These are phyloP conservation scores for Myrmecobius fasciatus DNA, from an alignment of 2,113 vertebrate genomes.

Conservation along the genomic window DNA sequence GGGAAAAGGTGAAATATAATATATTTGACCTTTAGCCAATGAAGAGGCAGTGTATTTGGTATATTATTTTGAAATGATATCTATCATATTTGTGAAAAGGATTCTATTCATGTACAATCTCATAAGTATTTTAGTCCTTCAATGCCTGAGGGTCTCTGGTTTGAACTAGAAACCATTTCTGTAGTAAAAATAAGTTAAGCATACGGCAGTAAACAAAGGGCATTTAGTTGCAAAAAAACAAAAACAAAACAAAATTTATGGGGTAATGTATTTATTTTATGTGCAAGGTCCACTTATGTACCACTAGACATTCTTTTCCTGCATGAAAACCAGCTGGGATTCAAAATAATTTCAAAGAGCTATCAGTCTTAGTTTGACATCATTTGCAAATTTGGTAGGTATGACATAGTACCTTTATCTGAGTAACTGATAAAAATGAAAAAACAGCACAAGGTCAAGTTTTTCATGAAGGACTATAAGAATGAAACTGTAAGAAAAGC, in stretches of 20 bases:
- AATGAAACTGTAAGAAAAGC: slow-evolving; percentile 7
- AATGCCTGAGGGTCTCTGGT: background rate
- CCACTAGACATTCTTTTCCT: background rate
- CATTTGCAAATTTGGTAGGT: background rate
- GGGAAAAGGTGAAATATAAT: too few species aligned
- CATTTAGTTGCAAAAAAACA: background rate
- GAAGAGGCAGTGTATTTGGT: background rate
- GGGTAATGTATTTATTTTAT: background rate
- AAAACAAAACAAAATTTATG: background rate
- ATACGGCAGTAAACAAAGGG: background rate
- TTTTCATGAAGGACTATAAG: background rate
- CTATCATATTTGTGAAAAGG: background rate
- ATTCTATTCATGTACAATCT: background rate
- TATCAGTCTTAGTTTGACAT: background rate
- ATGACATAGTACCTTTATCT: background rate
- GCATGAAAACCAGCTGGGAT: background rate
- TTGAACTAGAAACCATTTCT: background rate
- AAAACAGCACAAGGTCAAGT: background rate
- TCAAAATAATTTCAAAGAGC: background rate
- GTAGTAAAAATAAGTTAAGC: background rate
- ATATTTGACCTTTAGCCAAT: background rate
- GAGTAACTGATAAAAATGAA: background rate
- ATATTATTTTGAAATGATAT: background rate
- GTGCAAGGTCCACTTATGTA: background rate
- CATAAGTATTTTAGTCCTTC: background rate